These are phyloP conservation scores for Cetonia aurata DNA, from an alignment of 2,888 invertebrate species.

Conservation along the genomic window DNA sequence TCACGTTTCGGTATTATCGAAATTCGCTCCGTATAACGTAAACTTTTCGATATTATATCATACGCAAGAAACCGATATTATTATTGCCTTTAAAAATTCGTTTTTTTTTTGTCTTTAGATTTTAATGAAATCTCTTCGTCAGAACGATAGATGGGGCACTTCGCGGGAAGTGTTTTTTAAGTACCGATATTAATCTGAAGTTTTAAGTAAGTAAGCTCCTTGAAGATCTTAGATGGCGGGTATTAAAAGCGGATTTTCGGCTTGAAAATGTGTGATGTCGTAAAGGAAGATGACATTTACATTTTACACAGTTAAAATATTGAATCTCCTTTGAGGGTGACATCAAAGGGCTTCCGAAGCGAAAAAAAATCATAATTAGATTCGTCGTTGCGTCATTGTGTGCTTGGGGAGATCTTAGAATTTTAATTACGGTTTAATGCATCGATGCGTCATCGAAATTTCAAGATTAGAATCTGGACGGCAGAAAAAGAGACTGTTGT, in stretches of 20 bases:
- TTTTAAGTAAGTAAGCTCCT: conserved; percentile 18
- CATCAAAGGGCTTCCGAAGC: neutral
- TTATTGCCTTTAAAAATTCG: neutral
- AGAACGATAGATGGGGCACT: neutral
- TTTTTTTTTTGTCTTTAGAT: neutral
- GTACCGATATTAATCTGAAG: conserved; percentile 20
- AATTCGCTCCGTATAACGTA: conserved; percentile 7
- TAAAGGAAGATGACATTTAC: conserved; percentile 22
- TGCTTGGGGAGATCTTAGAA: no score
- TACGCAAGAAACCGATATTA: neutral
- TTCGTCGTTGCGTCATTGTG: no score
- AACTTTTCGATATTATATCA: conserved; percentile 14
- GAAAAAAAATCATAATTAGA: no score
- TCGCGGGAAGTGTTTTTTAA: conserved; percentile 4
- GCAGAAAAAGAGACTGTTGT: no score
- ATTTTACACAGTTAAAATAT: conserved; percentile 12
- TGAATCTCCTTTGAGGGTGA: conserved; percentile 9
- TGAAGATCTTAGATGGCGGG: conserved; percentile 13
- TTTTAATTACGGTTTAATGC: no score
- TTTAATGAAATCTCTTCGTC: conserved; percentile 10
- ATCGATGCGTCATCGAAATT: no score
- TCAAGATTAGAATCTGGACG: no score
- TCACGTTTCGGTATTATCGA: neutral
- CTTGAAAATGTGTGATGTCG: conserved; percentile 12
- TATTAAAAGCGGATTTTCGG: conserved; percentile 13